Base-by-base conservation (phyloP, 2,888 invertebrate species). In the Netelia fuscicornis region DNA sequence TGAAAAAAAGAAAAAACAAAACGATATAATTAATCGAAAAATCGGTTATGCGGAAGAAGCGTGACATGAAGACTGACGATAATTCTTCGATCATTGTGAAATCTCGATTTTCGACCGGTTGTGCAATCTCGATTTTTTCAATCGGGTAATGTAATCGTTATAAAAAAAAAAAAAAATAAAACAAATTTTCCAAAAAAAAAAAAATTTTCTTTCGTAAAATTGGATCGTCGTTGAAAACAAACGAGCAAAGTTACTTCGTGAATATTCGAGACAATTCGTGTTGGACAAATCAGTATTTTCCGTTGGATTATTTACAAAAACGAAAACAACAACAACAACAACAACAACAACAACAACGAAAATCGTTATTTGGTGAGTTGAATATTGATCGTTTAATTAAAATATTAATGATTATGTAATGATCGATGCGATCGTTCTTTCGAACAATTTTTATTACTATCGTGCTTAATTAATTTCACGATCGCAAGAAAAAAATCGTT, bases 1-100 rank as follows among this genome's bases (percentile, higher is more conserved):
- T 17, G 23, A 54, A 2, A 42, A 54, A 11, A 54, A 65, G 0
- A 64, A 44, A 17, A n/a, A 17, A 17, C 17, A 17, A 17, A 17
- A 17, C 17, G 17, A 17, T 17, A 10, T 1, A 42, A 20, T 10
- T 10, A 42, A 25, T 10, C 9, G 13, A 48, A 48, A 13, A 3
- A 5, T 42, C 17, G 67, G 71, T 77, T 67, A 84, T 76, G 84
- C 72, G 77, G 44, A 81, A 72, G 56, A 84, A 80, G 64, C 83
- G 84, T 44, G n/a, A 81, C 13, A 48, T 62, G 70, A 70, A 62
- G 79, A 60, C 23, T 71, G 54, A 71, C 13, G 48, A 48, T 48
- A 48, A 13, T 67, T 67, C 17, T 37, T 62, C 62, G 8, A 74
- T 68, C 60, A n/a, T 42, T 81, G 81, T 37, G 75, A 77, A 72